phyloP scores from a whole-genome alignment of 2,113 vertebrate genomes.

The Sinocyclocheilus maitianheensis region DNA sequence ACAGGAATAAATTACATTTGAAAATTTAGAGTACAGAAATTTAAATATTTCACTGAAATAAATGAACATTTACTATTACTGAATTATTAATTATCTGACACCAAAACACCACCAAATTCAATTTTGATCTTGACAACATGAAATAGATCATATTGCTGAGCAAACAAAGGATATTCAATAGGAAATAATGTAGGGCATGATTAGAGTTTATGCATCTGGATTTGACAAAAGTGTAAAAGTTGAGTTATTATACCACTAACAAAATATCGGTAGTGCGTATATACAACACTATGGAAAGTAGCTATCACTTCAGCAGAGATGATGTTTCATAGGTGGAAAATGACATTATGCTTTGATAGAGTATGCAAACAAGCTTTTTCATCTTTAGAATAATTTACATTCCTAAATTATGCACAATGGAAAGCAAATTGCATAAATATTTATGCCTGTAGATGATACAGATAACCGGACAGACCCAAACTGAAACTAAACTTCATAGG shows the following conservation, averaged over 20 bases:
- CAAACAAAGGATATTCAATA: background rate
- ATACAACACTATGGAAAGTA: background rate
- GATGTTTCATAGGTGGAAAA: background rate
- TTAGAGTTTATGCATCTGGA: background rate
- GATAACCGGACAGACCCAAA: background rate
- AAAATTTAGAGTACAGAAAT: too few species aligned
- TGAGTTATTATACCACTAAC: background rate
- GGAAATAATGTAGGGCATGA: background rate
- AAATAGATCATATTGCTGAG: background rate
- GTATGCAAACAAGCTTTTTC: background rate
- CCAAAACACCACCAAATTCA: too few species aligned
- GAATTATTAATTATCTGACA: too few species aligned
- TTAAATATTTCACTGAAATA: too few species aligned
- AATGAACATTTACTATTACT: too few species aligned
- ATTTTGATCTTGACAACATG: background rate
- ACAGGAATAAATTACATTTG: too few species aligned
- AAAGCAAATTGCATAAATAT: background rate
- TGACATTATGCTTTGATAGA: background rate
- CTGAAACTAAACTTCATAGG: background rate
- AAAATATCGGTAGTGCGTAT: background rate
- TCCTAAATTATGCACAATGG: background rate
- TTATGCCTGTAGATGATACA: background rate
- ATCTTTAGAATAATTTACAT: background rate
- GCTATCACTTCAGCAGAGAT: background rate
- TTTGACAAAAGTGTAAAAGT: background rate